phyloP scores from a whole-genome alignment of 2,888 invertebrate genomes.

The Drosophila stalkeri region DNA sequence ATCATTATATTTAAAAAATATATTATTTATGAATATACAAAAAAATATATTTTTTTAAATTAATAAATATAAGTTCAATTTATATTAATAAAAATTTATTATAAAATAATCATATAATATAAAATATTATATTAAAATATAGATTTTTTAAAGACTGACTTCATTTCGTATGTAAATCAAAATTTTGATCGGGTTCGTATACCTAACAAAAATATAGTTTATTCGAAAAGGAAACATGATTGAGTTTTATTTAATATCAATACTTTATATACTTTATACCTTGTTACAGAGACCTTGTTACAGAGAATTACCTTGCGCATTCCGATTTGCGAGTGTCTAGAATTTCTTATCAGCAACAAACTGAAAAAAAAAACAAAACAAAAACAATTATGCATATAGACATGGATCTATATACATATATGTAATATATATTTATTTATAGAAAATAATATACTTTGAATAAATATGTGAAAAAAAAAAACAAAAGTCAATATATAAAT shows the following conservation, averaged over 20 bases:
- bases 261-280: not conserved
- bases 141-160: no score
- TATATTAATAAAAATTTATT: no score
- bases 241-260: not conserved
- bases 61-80: no score
- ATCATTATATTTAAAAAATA: no score
- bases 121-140: no score
- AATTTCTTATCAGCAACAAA: slow-evolving; percentile 4
- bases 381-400: not conserved
- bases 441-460: not conserved
- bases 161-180: not conserved
- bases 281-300: slow-evolving; percentile 6
- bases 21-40: no score
- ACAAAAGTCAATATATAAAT: not conserved
- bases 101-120: no score
- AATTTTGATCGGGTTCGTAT: not conserved
- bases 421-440: not conserved
- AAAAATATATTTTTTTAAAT: no score
- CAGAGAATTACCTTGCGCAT: slow-evolving; percentile 3
- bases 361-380: not conserved
- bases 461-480: not conserved
- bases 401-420: not conserved
- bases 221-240: not conserved
- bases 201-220: not conserved
- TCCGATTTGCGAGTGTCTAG: not conserved